These are phyloP conservation scores for Drosophila prostipennis DNA, from an alignment of 2,888 invertebrate species.

Conservation along the genomic window DNA sequence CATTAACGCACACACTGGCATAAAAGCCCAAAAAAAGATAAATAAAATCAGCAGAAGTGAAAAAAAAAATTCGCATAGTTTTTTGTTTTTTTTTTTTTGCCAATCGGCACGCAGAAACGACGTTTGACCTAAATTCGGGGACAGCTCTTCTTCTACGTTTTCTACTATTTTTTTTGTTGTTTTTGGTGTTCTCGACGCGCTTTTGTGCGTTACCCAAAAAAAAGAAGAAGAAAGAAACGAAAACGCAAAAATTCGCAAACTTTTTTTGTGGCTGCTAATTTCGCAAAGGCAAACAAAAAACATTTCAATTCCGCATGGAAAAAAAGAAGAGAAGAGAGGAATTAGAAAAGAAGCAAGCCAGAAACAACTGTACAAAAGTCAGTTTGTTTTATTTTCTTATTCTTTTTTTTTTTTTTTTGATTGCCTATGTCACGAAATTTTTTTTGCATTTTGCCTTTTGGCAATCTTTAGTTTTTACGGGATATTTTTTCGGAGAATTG, in stretches of 20 bases:
- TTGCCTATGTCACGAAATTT: slow-evolving; percentile 17
- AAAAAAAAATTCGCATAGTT: slow-evolving; percentile 24
- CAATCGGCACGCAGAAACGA: slow-evolving; percentile 68
- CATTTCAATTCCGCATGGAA: slow-evolving; percentile 58
- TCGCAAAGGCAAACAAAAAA: slow-evolving; percentile 49
- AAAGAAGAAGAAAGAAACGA: slow-evolving; percentile 5
- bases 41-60: slow-evolving; percentile 58
- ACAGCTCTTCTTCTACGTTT: slow-evolving; percentile 26
- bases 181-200: slow-evolving; percentile 63
- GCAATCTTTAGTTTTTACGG: slow-evolving; percentile 13
- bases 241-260: slow-evolving; percentile 39
- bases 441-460: slow-evolving; percentile 1
- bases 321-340: slow-evolving; percentile 23
- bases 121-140: slow-evolving; percentile 64
- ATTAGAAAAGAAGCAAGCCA: slow-evolving; percentile 38
- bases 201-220: slow-evolving; percentile 65
- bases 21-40: slow-evolving; percentile 29
- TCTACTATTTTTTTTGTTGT: slow-evolving; percentile 29
- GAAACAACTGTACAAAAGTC: slow-evolving; percentile 69
- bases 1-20: slow-evolving; percentile 24
- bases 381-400: slow-evolving; percentile 30
- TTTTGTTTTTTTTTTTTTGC: slow-evolving; percentile 51
- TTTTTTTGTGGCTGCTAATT: slow-evolving; percentile 48
- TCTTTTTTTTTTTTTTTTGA: slow-evolving; percentile 2
- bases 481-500: slow-evolving; percentile 16